Evolutionary conservation across 2,888 invertebrate species (phyloP).

Genomic region (Dryobotodes eremita): DNA sequence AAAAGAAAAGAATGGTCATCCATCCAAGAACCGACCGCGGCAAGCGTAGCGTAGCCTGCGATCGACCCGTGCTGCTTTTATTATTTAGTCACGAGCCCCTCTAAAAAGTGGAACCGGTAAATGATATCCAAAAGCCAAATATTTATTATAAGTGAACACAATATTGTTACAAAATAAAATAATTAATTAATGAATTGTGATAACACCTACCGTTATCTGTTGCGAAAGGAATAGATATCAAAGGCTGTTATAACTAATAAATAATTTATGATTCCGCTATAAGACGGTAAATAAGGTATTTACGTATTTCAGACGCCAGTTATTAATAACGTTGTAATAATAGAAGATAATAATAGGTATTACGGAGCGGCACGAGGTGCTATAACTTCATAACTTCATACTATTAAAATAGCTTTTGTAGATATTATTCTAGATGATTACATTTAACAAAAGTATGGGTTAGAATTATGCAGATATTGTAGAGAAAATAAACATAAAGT

Average conservation of each 20-base stretch:
- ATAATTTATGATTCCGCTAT: constrained; percentile 37
- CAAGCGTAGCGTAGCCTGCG: not conserved
- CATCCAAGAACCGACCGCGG: not conserved
- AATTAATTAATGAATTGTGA: not conserved
- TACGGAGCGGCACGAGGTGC: not conserved
- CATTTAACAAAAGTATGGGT: not conserved
- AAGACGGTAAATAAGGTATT: constrained; percentile 20
- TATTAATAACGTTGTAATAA: constrained; percentile 20
- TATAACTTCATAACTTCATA: not conserved
- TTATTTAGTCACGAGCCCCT: no score
- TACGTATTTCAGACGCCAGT: constrained; percentile 13
- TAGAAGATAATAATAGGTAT: not conserved
- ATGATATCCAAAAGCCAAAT: not conserved
- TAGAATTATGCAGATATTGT: no score
- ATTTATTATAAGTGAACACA: not conserved
- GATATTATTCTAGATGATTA: not conserved
- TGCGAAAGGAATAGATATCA: not conserved
- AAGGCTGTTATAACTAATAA: constrained; percentile 24
- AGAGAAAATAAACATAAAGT: not conserved
- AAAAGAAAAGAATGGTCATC: no score
- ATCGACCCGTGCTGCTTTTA: not conserved
- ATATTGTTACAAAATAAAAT: not conserved
- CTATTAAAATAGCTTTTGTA: not conserved
- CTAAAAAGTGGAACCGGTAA: not conserved
- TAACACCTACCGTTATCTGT: constrained; percentile 2